Evolutionary conservation across 2,888 invertebrate species (phyloP).

Genomic region (Agelastica alni): DNA sequence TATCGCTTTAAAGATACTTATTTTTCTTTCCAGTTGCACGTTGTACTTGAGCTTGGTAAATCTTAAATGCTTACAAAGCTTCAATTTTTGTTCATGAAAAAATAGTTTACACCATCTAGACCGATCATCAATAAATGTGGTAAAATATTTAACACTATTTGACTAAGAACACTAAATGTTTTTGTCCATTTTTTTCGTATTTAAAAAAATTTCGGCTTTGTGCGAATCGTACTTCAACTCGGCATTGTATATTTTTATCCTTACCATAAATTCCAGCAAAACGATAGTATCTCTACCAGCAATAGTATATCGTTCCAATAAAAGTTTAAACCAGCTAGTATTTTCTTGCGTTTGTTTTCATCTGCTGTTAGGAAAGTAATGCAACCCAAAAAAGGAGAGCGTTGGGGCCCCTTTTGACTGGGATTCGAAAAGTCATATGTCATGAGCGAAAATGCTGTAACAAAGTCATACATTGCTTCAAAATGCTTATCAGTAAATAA

Average conservation of each 20-base stretch:
- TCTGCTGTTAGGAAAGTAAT: slow-evolving; percentile 73
- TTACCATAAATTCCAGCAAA: slow-evolving; percentile 76
- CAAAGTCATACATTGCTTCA: slow-evolving; percentile 73
- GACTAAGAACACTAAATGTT: slow-evolving; percentile 84
- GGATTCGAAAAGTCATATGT: slow-evolving; percentile 91
- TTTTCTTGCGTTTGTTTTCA: slow-evolving; percentile 70
- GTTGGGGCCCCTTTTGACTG: slow-evolving; percentile 85
- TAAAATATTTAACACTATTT: no score
- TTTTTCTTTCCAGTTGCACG: no score
- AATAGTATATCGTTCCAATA: slow-evolving; percentile 89
- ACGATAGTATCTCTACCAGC: slow-evolving; percentile 84
- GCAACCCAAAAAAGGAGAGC: slow-evolving; percentile 80
- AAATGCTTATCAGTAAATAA: slow-evolving; percentile 77
- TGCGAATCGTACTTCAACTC: slow-evolving; percentile 77
- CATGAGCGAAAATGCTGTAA: slow-evolving; percentile 93
- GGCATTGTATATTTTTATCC: slow-evolving; percentile 74
- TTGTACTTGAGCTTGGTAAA: no score
- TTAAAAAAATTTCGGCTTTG: slow-evolving; percentile 83
- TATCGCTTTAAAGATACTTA: no score
- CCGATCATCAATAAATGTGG: no score
- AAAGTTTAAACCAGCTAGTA: slow-evolving; percentile 89
- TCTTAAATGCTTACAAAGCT: no score
- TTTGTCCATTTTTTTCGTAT: slow-evolving; percentile 70
- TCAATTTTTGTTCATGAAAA: no score
- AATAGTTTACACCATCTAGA: no score